Evolutionary conservation across 2,888 invertebrate species (phyloP), one percentile per base, ranked within the genome.

Genomic region (Dasypogon diadema): DNA sequence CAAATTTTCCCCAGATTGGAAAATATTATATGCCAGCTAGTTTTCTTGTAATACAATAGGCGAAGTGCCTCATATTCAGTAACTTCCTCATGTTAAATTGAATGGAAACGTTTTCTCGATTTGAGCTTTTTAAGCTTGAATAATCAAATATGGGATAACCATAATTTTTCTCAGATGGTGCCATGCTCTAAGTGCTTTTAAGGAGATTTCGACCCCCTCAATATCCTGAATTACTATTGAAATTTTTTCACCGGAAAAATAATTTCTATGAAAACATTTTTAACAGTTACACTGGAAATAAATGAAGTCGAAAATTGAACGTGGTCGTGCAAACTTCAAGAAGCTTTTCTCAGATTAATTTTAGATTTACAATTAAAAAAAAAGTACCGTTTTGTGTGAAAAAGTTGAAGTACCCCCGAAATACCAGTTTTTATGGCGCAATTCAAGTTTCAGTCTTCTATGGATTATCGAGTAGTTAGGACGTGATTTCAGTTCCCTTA

Each of bases 91-190:
- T 21, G 60, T 10, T 34, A 37, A 60, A 60, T 60, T 60, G 60
- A 18, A 8, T n/a, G 60, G 60, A 60, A 60, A 60, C 18, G 37
- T 37, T 30, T 34, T 12, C 18, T 18, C 21, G 18, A 37, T 18
- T 37, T 37, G 37, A 60, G 18, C 60, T 37, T 37, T 18, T 60
- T 60, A 37, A 60, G 60, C 14, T 26, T 21, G 60, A 60, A 60
- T 60, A 60, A 16, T 34, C 60, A 60, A 60, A 60, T 60, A 60
- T 21, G 37, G 37, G 60, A 37, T 60, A 34, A 34, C 18, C 18
- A 37, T 10, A 37, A 60, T 37, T 60, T 60, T 60, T 37, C 60
- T 60, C 42, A 42, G 37, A 60, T 22, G 34, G 10, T 21, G 60
- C 10, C 58, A 1, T 26, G 58, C 30, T 58, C n/a, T 2, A 16